Evolutionary conservation across 2,797 vertebrate genomes (phyloP).

Genomic region (Peromyscus attwateri): DNA sequence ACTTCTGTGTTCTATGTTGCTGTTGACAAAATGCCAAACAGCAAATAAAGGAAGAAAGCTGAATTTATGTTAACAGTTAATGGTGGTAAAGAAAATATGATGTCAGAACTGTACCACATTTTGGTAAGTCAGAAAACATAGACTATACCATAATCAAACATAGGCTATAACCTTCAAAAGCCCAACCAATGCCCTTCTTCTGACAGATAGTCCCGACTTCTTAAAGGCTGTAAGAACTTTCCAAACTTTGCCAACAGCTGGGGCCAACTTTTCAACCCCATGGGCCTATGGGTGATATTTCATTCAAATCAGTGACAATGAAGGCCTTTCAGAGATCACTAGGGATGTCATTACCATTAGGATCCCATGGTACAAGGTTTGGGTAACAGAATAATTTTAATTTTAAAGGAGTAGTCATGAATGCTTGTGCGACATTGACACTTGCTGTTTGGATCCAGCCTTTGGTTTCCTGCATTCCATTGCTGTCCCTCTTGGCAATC

Average conservation of each 20-base stretch:
- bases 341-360: neutral
- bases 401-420: neutral
- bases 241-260: neutral
- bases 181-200: neutral
- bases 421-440: neutral
- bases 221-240: neutral
- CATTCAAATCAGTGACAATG: neutral
- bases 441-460: neutral
- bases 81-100: neutral
- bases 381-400: neutral
- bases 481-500: neutral
- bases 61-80: neutral
- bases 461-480: neutral
- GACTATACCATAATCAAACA: neutral
- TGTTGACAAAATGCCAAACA: neutral
- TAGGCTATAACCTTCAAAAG: neutral
- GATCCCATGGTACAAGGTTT: neutral
- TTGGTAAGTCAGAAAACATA: neutral
- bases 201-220: neutral
- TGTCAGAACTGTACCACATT: neutral
- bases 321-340: too few species aligned
- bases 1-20: neutral
- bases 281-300: neutral
- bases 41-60: neutral
- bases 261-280: neutral